These are phyloP conservation scores for Pandion haliaetus DNA, from an alignment of 2,113 vertebrate genomes.

Conservation along the genomic window DNA sequence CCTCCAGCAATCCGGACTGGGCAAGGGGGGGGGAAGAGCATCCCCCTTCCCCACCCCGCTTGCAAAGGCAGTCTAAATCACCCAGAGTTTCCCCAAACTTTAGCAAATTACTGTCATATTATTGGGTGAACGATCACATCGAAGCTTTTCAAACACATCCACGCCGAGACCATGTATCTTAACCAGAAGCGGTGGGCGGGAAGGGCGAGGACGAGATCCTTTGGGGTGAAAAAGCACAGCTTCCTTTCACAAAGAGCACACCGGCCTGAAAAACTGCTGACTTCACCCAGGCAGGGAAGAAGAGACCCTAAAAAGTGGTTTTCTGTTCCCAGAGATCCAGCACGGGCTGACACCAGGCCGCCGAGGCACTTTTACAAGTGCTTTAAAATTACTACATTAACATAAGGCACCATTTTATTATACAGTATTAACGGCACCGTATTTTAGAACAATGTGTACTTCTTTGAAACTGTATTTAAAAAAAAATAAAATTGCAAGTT, in stretches of 20 bases:
- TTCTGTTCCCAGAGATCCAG: not conserved
- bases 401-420: not conserved
- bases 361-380: not conserved
- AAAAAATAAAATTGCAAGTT: not conserved
- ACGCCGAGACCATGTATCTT: not conserved
- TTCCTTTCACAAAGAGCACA: not conserved
- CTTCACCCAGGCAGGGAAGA: not conserved
- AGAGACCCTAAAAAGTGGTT: not conserved
- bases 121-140: fast-evolving
- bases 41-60: not conserved
- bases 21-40: not conserved
- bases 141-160: not conserved
- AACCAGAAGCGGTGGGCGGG: not conserved
- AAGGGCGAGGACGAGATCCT: not conserved
- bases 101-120: not conserved
- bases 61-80: not conserved
- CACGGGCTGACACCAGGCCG: not conserved
- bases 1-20: fast-evolving
- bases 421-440: not conserved
- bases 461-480: not conserved
- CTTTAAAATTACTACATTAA: not conserved
- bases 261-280: not conserved
- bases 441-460: not conserved
- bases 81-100: not conserved
- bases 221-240: not conserved